phyloP scores from a whole-genome alignment of 2,797 vertebrate species.

The Petrocephalus sullivani region DNA sequence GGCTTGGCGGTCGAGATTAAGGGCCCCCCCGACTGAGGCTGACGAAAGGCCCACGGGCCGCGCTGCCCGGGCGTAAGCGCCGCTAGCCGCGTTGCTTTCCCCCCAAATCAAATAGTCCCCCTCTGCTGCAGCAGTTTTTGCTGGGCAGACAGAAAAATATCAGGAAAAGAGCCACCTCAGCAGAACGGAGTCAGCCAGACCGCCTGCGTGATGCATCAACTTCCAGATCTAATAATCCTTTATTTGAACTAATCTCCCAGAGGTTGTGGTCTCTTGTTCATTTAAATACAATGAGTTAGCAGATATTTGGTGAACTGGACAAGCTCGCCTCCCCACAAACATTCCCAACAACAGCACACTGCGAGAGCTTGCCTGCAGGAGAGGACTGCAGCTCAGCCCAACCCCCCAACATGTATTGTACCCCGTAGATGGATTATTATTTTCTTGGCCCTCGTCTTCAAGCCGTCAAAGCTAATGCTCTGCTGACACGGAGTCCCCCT shows the following conservation, averaged over 20 bases:
- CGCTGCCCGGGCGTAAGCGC: not conserved
- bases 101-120: not conserved
- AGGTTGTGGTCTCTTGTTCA: constrained; percentile 16
- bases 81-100: not conserved
- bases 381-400: not conserved
- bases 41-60: not conserved
- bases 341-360: not conserved
- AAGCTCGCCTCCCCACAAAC: not conserved
- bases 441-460: not conserved
- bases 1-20: not conserved
- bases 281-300: constrained; percentile 31
- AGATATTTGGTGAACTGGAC: constrained; percentile 6
- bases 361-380: not conserved
- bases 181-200: not conserved
- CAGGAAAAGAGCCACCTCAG: constrained; percentile 15
- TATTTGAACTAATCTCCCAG: constrained; percentile 21
- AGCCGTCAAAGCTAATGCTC: not conserved
- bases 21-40: not conserved
- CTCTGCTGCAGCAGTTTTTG: not conserved
- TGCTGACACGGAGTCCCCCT: not conserved
- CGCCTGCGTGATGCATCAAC: not conserved
- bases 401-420: not conserved
- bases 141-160: constrained; percentile 19
- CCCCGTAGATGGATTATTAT: not conserved
- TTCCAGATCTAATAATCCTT: constrained; percentile 23